Conservation (phyloP, 1,140 invertebrate genomes). For the Rhopalosiphum padi region DNA sequence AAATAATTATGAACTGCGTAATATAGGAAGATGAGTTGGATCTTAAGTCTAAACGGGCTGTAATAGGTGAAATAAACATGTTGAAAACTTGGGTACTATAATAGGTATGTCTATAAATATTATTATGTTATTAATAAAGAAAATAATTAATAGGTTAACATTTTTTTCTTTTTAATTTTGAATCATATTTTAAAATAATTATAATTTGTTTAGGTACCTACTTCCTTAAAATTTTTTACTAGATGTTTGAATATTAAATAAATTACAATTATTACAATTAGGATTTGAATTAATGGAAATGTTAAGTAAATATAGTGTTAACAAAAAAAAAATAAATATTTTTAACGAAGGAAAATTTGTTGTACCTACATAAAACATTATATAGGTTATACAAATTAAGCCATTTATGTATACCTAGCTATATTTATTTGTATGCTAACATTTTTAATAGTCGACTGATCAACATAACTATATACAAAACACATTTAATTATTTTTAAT, state of each 20-base stretch:
- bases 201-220: neutral
- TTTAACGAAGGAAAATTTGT: neutral
- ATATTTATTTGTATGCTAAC: neutral
- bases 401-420: neutral
- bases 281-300: neutral
- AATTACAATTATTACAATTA: neutral
- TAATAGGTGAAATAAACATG: neutral
- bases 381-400: neutral
- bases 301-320: neutral
- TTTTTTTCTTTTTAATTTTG: too few relatives aligned
- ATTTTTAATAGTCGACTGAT: slow-evolving; percentile 1
- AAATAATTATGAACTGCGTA: neutral
- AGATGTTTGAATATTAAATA: neutral
- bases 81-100: neutral
- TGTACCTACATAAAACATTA: neutral
- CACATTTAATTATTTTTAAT: neutral
- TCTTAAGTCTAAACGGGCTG: neutral
- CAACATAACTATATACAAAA: slow-evolving; percentile 13
- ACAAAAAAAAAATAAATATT: neutral
- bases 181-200: too few relatives aligned
- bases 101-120: neutral
- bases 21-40: neutral
- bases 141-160: too few relatives aligned
- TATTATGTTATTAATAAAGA: neutral
- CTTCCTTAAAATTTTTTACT: neutral